Base-by-base conservation (phyloP, 2,888 invertebrate species). In the Stenurella melanura region DNA sequence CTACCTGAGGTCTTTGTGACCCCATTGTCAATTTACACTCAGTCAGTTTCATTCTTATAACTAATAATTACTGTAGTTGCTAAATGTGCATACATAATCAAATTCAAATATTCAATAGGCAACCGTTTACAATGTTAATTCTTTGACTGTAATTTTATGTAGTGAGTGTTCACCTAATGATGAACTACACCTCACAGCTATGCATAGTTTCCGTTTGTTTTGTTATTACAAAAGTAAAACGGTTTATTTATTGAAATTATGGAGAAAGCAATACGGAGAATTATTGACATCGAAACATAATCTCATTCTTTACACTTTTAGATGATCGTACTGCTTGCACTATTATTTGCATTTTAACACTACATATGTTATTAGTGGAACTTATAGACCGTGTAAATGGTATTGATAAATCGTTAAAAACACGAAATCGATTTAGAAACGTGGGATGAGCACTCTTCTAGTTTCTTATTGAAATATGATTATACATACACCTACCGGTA, bases 271-370 rank as follows among this genome's bases (percentile, higher is more conserved):
- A 30, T 21, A 17, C 30, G 30, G n/a, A 54, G 6, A 19, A 60
- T 70, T 70, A 70, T 70, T 70, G 70, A 70, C 70, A 70, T 70
- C 58, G 17, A 60, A 70, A 70, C 70, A 70, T 70, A 70, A 60
- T 70, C 61, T 60, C 21, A 70, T 70, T 6, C 19, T 60, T 57
- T 69, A 9, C 34, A 30, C 68, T 68, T 58, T n/a, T 60, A 18
- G 42, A 50, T 19, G 26, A 57, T 69, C 54, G n/a, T 26, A 50
- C 1, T 60, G 60, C 15, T 42, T 12, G 50, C 50, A 50, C 5
- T 30, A 11, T 21, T 21, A 66, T 66, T 66, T 50, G 5, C 21
- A 57, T 56, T 56, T 68, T 56, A 68, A 56, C 19, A 26, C 21
- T 26, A 38, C 26, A n/a, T 11, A 54, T 15, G 17, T 67, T n/a